Evolutionary conservation across 2,797 vertebrate genomes (phyloP).

Genomic region (Spinibarbus caldwelli): DNA sequence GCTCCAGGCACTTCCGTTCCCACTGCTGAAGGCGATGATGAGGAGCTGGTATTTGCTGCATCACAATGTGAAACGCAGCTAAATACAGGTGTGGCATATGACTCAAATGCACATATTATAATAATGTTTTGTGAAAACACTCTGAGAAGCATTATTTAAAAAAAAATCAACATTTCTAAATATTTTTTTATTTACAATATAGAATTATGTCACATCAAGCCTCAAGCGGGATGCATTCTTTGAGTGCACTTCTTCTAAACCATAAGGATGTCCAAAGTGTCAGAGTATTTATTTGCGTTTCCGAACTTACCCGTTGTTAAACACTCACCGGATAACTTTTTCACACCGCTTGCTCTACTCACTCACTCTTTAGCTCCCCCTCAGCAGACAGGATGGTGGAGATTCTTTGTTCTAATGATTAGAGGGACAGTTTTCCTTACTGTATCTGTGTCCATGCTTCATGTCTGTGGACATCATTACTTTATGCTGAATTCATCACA

Average conservation of each 20-base stretch:
- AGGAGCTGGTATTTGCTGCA: slow-evolving; percentile 11
- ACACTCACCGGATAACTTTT: background rate
- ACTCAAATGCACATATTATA: background rate
- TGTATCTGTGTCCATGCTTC: slow-evolving; percentile 6
- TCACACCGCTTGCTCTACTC: background rate
- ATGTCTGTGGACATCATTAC: background rate
- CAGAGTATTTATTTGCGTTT: background rate
- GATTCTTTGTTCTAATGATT: background rate
- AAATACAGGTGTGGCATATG: slow-evolving; percentile 12
- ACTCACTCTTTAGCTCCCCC: background rate
- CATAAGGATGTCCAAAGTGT: background rate
- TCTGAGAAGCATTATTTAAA: background rate
- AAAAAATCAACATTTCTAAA: too few relatives aligned
- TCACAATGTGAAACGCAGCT: slow-evolving; percentile 8
- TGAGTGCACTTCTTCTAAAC: slow-evolving; percentile 10
- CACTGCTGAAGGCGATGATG: background rate
- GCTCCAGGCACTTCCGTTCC: background rate
- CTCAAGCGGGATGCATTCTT: background rate
- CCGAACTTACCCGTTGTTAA: background rate
- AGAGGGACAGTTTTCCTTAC: background rate
- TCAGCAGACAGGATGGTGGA: background rate
- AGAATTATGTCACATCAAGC: background rate
- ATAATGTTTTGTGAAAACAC: background rate
- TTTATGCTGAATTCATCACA: background rate
- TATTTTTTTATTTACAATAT: background rate